phyloP scores from a whole-genome alignment of 2,113 vertebrate species.

The Pycnonotus jocosus region DNA sequence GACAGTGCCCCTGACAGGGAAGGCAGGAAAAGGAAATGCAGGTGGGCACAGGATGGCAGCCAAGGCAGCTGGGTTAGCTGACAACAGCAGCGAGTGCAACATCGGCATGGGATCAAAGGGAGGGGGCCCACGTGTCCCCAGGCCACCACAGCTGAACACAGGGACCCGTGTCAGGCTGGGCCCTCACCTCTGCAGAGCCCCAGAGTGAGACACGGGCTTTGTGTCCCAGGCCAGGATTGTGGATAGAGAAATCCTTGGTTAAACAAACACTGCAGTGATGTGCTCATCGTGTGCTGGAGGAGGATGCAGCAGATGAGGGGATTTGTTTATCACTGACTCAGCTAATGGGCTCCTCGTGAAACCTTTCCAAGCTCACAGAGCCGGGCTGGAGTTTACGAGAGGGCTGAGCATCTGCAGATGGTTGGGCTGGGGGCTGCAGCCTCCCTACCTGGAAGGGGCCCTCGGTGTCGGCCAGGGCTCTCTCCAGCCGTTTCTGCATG shows the following conservation, averaged over 20 bases:
- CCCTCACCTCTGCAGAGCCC: neutral
- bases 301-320: neutral
- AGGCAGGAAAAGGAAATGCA: fast-evolving
- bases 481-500: constrained; percentile 84
- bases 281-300: neutral
- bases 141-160: neutral
- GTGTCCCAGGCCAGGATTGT: neutral
- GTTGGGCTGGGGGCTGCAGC: neutral
- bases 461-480: constrained; percentile 84
- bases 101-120: neutral
- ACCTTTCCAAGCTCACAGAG: neutral
- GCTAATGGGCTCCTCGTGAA: neutral
- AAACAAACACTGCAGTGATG: neutral
- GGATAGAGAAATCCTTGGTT: neutral
- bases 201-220: fast-evolving
- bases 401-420: neutral
- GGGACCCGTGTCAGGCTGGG: neutral
- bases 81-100: neutral
- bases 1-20: neutral
- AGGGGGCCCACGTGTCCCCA: neutral
- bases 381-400: neutral
- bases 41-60: neutral
- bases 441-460: constrained; percentile 81
- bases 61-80: neutral
- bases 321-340: neutral